Percentiles rank a stretch among this genome's conserved stretches.
Conservation (phyloP, 2,113 vertebrate genomes). For the Saccopteryx bilineata region DNA sequence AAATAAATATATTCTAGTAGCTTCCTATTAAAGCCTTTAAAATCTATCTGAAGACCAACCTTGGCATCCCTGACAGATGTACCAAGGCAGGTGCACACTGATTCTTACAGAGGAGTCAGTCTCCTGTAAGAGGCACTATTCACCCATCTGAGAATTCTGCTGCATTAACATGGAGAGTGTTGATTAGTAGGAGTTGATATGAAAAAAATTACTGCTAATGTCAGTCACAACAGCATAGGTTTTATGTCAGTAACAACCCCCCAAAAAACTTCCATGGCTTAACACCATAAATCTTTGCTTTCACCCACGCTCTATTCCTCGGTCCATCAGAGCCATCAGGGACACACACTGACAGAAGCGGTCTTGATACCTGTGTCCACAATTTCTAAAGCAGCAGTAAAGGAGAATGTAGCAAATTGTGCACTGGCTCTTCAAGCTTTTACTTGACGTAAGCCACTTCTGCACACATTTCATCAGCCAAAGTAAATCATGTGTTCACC, state of each 20-base stretch:
- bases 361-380: not conserved
- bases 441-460: not conserved
- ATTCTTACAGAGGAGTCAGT: not conserved
- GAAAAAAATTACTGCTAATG: slow-evolving; percentile 9
- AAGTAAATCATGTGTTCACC: not conserved
- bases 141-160: not conserved
- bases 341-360: not conserved
- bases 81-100: not conserved
- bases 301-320: not conserved
- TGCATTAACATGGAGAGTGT: not conserved
- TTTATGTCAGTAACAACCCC: not conserved
- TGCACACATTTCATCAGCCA: not conserved
- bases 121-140: not conserved
- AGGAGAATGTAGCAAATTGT: not conserved
- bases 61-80: not conserved
- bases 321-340: not conserved
- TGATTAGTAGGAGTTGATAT: not conserved
- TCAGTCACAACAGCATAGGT: not conserved
- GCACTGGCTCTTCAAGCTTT: not conserved
- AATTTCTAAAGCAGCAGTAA: not conserved
- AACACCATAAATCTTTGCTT: not conserved
- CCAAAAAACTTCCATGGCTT: not conserved
- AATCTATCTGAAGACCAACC: not conserved
- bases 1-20: not conserved
- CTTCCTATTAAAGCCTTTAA: slow-evolving; percentile 6